Conservation (phyloP, 2,113 vertebrate genomes). For the Falco punctatus region DNA sequence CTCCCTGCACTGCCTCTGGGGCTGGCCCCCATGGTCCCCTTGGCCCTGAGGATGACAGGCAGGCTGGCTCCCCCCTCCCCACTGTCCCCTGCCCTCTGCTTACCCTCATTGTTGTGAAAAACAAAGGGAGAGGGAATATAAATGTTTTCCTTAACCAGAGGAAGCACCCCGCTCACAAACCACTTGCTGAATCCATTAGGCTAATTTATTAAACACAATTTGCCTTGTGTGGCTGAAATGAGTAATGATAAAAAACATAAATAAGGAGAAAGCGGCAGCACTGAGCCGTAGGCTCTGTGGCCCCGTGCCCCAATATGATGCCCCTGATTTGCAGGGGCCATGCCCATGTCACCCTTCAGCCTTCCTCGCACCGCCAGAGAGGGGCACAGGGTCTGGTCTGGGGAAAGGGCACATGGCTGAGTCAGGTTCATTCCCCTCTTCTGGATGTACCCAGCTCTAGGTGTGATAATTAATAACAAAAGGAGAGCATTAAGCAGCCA, state of each 20-base stretch:
- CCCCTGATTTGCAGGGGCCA: neutral
- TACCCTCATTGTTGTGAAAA: slow-evolving; percentile 59
- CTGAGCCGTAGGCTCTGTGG: neutral
- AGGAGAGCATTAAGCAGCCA: neutral
- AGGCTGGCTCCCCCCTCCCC: neutral
- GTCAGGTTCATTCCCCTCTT: neutral
- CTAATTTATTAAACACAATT: slow-evolving; percentile 96
- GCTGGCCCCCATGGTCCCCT: neutral
- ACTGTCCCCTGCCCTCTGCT: slow-evolving; percentile 24
- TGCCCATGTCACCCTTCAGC: neutral
- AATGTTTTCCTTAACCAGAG: slow-evolving; percentile 92
- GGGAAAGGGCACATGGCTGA: neutral
- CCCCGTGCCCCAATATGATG: fast-evolving
- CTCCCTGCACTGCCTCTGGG: neutral
- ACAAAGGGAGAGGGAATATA: slow-evolving; percentile 79
- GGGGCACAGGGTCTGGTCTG: neutral
- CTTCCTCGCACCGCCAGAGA: neutral
- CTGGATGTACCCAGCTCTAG: neutral
- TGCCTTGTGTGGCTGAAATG: slow-evolving; percentile 90
- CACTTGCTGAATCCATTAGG: slow-evolving; percentile 93
- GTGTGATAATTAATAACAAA: neutral
- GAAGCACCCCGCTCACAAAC: slow-evolving; percentile 89
- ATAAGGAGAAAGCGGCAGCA: slow-evolving; percentile 64
- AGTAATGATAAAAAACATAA: slow-evolving; percentile 84
- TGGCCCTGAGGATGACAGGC: neutral